These are phyloP conservation scores for Volucella inanis DNA, from an alignment of 2,888 invertebrate species.

Conservation along the genomic window DNA sequence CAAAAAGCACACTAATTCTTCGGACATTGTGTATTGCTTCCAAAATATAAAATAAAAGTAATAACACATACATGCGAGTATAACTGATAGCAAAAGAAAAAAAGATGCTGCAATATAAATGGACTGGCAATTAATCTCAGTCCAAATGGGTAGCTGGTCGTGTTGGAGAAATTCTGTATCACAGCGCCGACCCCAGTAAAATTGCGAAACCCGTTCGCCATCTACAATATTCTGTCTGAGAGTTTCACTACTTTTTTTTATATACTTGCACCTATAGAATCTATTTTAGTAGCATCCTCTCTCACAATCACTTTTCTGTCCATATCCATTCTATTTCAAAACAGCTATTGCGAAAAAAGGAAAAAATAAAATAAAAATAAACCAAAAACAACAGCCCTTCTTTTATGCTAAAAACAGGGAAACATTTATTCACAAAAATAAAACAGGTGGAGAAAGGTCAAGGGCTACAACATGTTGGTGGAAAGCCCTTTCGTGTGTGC, in stretches of 20 bases:
- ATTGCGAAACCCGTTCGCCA: constrained; percentile 69
- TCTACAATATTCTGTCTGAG: constrained; percentile 33
- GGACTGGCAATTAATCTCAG: constrained; percentile 63
- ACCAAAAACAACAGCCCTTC: constrained; percentile 2
- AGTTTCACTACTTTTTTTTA: constrained; percentile 19
- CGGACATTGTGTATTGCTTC: constrained; percentile 48
- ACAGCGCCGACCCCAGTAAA: constrained; percentile 53
- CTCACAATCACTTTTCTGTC: constrained; percentile 35
- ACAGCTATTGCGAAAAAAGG: constrained; percentile 59
- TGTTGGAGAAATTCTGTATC: constrained; percentile 44
- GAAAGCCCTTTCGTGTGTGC: constrained; percentile 45
- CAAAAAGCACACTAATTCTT: constrained; percentile 1
- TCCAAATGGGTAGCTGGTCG: constrained; percentile 29
- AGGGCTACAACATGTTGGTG: constrained; percentile 47
- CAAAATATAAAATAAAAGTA: constrained; percentile 45
- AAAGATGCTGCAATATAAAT: constrained; percentile 67
- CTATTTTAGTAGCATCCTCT: constrained; percentile 59
- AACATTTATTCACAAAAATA: constrained; percentile 57
- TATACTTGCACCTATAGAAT: constrained; percentile 25
- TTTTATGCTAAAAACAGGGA: constrained; percentile 20
- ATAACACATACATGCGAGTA: not conserved
- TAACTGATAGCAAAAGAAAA: constrained; percentile 24
- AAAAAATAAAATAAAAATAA: not conserved
- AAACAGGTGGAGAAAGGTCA: constrained; percentile 69
- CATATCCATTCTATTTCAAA: constrained; percentile 64